Conservation (phyloP, 2,113 vertebrate genomes). For the Pachyramphus minor region DNA sequence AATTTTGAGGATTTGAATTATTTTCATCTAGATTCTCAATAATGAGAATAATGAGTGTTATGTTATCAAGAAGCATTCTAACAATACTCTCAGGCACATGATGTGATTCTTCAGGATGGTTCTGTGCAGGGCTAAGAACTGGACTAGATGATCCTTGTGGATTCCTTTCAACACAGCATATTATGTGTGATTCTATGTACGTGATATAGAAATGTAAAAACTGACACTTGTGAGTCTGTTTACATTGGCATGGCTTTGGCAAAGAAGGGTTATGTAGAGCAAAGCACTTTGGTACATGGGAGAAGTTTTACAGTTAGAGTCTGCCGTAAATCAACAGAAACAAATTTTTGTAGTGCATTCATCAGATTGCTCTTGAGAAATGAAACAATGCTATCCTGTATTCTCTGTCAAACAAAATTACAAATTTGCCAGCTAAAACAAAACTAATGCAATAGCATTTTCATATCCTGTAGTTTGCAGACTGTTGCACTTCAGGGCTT, state of each 20-base stretch:
- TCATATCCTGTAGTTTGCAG: neutral
- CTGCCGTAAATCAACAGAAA: neutral
- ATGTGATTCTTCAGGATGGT: neutral
- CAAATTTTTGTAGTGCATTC: neutral
- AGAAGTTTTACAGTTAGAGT: neutral
- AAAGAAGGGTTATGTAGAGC: neutral
- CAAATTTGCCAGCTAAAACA: neutral
- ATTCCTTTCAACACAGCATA: neutral
- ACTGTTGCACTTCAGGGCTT: neutral
- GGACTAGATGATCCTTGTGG: neutral
- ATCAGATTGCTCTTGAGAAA: neutral
- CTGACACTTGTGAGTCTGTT: neutral
- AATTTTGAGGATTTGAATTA: neutral
- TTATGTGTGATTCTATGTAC: neutral
- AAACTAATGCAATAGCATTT: neutral
- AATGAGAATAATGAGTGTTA: neutral
- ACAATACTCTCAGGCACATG: neutral
- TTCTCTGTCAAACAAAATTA: neutral
- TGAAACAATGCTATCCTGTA: neutral
- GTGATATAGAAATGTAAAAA: neutral
- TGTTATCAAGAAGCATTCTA: neutral
- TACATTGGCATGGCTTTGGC: neutral
- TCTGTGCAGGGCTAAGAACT: neutral
- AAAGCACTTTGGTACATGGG: neutral
- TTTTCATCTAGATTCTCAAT: neutral